Percentiles rank a stretch among this genome's conserved stretches.
Conservation (phyloP, 2,113 vertebrate genomes). For the Bubo bubo region DNA sequence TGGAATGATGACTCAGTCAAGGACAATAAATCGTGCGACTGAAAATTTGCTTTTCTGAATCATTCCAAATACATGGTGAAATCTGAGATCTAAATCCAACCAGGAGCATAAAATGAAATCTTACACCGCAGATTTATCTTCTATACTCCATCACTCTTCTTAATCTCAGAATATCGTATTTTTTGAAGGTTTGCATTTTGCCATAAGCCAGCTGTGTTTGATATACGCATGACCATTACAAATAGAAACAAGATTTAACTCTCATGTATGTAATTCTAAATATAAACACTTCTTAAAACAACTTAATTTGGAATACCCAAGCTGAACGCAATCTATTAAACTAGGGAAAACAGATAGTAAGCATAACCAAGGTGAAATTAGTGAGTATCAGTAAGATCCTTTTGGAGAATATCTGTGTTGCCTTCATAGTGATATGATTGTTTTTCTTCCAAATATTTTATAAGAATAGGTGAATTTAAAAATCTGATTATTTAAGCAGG, state of each 20-base stretch:
- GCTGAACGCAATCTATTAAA: neutral
- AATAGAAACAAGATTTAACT: neutral
- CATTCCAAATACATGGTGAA: neutral
- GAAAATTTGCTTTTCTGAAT: neutral
- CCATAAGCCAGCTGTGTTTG: neutral
- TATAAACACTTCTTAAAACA: neutral
- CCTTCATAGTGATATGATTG: neutral
- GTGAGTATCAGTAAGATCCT: neutral
- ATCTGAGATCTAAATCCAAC: neutral
- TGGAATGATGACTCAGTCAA: neutral
- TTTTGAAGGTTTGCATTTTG: neutral
- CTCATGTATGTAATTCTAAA: neutral
- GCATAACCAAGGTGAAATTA: neutral
- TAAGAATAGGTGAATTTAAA: neutral
- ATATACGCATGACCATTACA: neutral
- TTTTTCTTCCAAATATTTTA: neutral
- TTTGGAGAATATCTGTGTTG: neutral
- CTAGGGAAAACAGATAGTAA: neutral
- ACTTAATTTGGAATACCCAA: neutral
- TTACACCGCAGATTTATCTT: neutral
- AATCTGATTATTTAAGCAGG: neutral
- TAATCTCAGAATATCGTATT: neutral
- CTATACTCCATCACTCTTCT: neutral
- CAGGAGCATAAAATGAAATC: neutral
- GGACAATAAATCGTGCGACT: neutral